phyloP scores from a whole-genome alignment of 2,888 invertebrate species.

The Ceriagrion tenellum region DNA sequence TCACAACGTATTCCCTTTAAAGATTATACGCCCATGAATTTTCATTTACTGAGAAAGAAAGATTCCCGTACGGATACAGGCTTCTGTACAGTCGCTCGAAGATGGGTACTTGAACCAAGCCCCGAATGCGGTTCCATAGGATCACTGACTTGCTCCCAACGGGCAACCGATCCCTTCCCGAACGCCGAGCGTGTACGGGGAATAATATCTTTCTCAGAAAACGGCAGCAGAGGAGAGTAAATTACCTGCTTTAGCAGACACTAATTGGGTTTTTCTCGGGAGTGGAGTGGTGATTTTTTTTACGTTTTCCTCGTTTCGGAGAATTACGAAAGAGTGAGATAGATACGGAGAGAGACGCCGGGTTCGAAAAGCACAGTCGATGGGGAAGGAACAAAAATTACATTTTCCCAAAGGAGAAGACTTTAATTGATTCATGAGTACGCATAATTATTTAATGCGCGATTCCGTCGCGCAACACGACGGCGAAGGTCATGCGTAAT shows the following conservation, averaged over 20 bases:
- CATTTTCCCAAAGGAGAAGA: neutral
- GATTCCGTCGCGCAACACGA: neutral
- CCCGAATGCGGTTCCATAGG: neutral
- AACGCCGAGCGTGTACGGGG: neutral
- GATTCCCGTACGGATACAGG: neutral
- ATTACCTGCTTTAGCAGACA: constrained; percentile 22
- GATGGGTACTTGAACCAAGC: neutral
- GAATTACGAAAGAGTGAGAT: neutral
- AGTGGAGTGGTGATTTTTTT: neutral
- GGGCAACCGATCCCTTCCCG: neutral
- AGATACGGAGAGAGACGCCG: neutral
- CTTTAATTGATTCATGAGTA: neutral
- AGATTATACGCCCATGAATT: too few relatives aligned
- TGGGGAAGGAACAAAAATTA: neutral
- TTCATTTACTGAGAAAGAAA: too few relatives aligned
- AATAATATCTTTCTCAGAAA: constrained; percentile 14
- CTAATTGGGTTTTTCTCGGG: constrained; percentile 1
- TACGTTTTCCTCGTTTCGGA: constrained; percentile 15
- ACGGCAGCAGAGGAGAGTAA: neutral
- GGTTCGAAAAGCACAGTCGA: neutral
- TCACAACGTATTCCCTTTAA: too few relatives aligned
- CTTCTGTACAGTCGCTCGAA: too few relatives aligned
- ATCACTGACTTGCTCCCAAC: neutral
- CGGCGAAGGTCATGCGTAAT: neutral
- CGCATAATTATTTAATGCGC: neutral